Conservation (phyloP, 2,113 vertebrate species). For the Colossoma macropomum region DNA sequence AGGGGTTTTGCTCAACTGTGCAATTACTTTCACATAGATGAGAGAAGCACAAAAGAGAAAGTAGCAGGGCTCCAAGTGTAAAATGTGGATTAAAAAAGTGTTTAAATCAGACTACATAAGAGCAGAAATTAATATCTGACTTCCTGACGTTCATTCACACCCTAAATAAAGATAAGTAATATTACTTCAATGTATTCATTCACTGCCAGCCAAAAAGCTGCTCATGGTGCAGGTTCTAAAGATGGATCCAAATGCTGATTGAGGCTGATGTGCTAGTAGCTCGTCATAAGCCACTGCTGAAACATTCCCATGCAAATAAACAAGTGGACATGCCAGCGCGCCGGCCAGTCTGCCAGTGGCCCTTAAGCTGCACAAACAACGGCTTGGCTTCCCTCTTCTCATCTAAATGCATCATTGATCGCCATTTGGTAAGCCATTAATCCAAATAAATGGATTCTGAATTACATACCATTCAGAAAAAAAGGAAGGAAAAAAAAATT, state of each 20-base stretch:
- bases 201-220: not conserved
- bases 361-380: conserved; percentile 71
- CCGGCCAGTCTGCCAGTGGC: conserved; percentile 70
- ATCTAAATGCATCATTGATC: conserved; percentile 80
- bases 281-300: conserved; percentile 70
- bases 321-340: conserved; percentile 63
- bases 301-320: conserved; percentile 71
- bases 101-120: not conserved
- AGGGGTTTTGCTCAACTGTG: not conserved
- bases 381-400: conserved; percentile 51
- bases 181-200: not conserved
- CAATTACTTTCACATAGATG: not conserved
- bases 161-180: not conserved
- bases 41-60: not conserved
- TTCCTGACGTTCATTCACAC: not conserved
- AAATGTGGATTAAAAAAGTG: not conserved
- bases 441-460: conserved; percentile 79
- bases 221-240: conserved; percentile 69
- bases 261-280: conserved; percentile 68
- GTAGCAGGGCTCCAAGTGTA: conserved; percentile 30
- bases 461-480: conserved; percentile 76
- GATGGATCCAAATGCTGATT: conserved; percentile 71
- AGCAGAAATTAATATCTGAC: not conserved
- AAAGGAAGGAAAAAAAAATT: conserved; percentile 41
- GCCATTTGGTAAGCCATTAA: conserved; percentile 80